Evolutionary conservation across 1,140 invertebrate species (phyloP), one percentile per base, ranked within the genome.

Genomic region (Brachionus asplanchnoidis): DNA sequence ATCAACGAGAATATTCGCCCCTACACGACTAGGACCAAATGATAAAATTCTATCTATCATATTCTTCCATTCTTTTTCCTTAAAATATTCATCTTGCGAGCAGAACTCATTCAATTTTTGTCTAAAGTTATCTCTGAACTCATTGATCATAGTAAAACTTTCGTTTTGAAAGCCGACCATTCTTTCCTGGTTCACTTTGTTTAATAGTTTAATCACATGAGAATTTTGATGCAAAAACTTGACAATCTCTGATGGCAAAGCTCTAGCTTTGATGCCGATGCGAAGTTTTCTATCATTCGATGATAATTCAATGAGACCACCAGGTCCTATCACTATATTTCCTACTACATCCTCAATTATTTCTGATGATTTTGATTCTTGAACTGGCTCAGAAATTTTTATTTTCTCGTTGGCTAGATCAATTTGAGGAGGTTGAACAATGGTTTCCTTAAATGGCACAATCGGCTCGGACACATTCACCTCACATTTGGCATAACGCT

Each of bases 401-500:
- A 80, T 80, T 65, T 60, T 80, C 28, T 96, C 95, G 89, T 97
- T 96, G 0, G 95, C 93, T 94, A 95, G 95, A 87, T 97, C 95
- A 1, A 94, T 88, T 87, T 93, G 95, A 0, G 95, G 95, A 14
- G 93, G 93, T 42, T 92, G 91, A 0, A 98, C 92, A 85, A 98
- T 92, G 0, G 97, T 99, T 90, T 99, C 97, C 86, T 95, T 91
- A 86, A 98, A 97, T 12, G 97, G 95, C 3, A 99, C 96, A 86
- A 99, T 98, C 0, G 97, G 97, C 87, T 95, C 93, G 0, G 97
- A 99, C 0, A 95, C 95, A 86, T 93, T 93, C 9, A 99, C 91
- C 50, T 95, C 93, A 83, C 97, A 92, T 88, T 95, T 95, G 0
- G 95, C 95, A 91, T 95, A 97, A 86, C 93, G 92, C 86, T 93